Base-by-base conservation (phyloP, 2,888 invertebrate genomes). In the Polyommatus iphigenia region DNA sequence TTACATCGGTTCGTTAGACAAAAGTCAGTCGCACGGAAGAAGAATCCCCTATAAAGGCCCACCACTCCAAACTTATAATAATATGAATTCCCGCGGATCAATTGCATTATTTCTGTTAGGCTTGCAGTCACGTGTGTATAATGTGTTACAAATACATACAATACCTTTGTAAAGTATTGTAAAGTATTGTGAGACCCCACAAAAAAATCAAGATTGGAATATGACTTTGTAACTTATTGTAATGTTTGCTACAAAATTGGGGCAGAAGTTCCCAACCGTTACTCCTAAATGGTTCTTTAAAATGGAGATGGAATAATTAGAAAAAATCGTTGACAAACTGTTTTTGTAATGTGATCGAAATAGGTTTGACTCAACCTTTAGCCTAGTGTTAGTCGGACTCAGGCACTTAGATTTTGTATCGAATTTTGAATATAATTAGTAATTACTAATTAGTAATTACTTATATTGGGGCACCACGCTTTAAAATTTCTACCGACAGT, bases 61-160 rank as follows among this genome's bases (percentile, higher is more conserved):
- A 86, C 87, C 85, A 86, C 87, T 89, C 88, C 86, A 87, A 91
- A 90, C 88, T 90, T 88, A 87, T 85, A 87, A 90, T 90, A 90
- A 90, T 88, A 90, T 84, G 85, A 87, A 89, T 88, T 86, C 86
- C 83, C 85, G 82, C 78, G 83, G 86, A 89, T 90, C 90, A 91
- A 91, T 89, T 89, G 88, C 89, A 87, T 90, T 91, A 91, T 92
- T 91, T 90, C 89, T 90, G 85, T 85, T 83, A 83, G 85, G 83
- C 79, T 78, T 88, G 79, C 86, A 83, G 77, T 85, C 84, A 81
- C 82, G 84, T 85, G 90, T 86, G 81, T 85, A 78, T 90, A 91
- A 91, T 88, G 83, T 87, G 89, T 87, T 91, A 85, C 77, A 54
- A 75, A 75, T 75, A 54, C 73, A 67, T 18, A 67, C 67, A 67